These are phyloP conservation scores for Rhyzopertha dominica DNA, from an alignment of 1,140 invertebrate species.

Conservation along the genomic window DNA sequence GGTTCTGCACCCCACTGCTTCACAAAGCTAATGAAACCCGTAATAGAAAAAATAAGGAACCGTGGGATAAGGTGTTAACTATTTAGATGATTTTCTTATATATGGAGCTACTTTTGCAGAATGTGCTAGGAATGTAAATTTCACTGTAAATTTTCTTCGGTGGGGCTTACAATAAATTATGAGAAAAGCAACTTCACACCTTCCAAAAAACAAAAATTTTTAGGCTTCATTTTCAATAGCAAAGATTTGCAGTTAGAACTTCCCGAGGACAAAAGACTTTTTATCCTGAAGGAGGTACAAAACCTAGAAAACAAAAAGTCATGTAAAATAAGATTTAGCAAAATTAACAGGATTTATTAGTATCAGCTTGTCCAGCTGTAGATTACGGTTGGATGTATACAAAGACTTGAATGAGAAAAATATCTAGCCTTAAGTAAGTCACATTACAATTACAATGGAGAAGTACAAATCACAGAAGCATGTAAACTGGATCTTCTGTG, in stretches of 20 bases:
- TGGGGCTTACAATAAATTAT: conserved; percentile 26
- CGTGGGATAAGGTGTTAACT: conserved; percentile 25
- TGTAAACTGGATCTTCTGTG: conserved; percentile 25
- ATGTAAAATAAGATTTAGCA: conserved; percentile 29
- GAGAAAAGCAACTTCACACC: conserved; percentile 26
- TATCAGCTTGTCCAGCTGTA: conserved; percentile 24
- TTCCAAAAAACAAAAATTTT: conserved; percentile 19
- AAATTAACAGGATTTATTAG: conserved; percentile 23
- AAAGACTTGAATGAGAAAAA: conserved; percentile 28
- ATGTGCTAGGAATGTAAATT: conserved; percentile 9
- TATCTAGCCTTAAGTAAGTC: conserved; percentile 3
- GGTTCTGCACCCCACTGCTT: conserved; percentile 21
- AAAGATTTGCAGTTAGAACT: conserved; percentile 20
- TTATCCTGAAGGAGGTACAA: conserved; percentile 10
- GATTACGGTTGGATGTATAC: conserved; percentile 29
- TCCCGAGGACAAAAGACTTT: conserved; percentile 16
- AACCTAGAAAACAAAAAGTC: conserved; percentile 7
- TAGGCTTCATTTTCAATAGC: conserved; percentile 27
- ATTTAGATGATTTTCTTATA: conserved; percentile 35
- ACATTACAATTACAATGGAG: conserved; percentile 12
- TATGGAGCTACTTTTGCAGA: conserved; percentile 16
- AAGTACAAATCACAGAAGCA: neutral
- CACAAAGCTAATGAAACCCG: conserved; percentile 29
- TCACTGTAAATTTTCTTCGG: neutral
- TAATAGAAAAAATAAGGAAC: conserved; percentile 12